These are phyloP conservation scores for Hydrozoanthus tunicans DNA, from an alignment of 64 coral and sea anemone genomes.

Conservation along the genomic window DNA sequence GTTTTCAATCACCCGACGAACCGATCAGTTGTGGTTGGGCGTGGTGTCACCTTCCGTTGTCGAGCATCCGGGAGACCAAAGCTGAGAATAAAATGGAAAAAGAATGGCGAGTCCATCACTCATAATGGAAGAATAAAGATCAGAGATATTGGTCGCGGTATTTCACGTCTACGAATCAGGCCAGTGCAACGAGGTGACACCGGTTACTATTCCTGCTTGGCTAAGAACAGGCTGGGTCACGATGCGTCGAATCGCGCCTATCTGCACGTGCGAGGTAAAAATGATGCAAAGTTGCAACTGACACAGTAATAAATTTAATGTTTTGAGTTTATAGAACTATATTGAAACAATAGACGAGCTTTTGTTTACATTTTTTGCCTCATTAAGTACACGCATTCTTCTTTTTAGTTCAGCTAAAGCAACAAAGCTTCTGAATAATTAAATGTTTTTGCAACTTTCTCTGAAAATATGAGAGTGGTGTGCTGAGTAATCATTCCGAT, in stretches of 20 bases:
- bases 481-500: no score
- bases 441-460: no score
- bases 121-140: constrained; percentile 41
- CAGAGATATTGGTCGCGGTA: not conserved
- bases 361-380: no score
- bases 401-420: no score
- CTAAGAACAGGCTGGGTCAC: constrained; percentile 56
- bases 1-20: constrained; percentile 23
- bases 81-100: constrained; percentile 83
- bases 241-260: constrained; percentile 30
- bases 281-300: not conserved
- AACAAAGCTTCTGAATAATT: no score
- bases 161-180: constrained; percentile 68
- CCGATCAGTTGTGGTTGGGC: constrained; percentile 5
- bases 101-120: constrained; percentile 57
- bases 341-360: no score
- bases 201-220: constrained; percentile 79
- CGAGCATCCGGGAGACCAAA: constrained; percentile 66
- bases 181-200: constrained; percentile 25
- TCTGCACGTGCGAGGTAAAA: constrained; percentile 59
- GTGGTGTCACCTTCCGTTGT: constrained; percentile 60
- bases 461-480: no score
- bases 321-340: no score
- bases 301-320: no score
- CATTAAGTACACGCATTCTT: no score